Percentiles rank a stretch among this genome's conserved stretches.
Conservation (phyloP, 2,888 invertebrate genomes). For the Linnaemya tessellans region DNA sequence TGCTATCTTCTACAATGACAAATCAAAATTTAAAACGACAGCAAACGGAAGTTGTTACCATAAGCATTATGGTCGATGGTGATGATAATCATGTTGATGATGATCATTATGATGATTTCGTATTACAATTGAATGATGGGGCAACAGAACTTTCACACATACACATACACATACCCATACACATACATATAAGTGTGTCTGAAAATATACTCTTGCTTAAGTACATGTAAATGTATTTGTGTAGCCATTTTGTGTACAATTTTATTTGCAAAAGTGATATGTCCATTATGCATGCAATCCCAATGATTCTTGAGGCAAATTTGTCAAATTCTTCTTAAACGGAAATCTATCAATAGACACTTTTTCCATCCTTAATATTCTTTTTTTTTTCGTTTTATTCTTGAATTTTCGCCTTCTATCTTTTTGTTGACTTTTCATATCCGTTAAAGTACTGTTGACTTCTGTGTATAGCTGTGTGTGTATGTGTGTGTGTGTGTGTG, state of each 20-base stretch:
- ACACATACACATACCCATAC: no score
- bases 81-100: slow-evolving; percentile 18
- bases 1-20: slow-evolving; percentile 70
- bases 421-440: slow-evolving; percentile 58
- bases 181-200: no score
- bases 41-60: slow-evolving; percentile 72
- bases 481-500: background rate
- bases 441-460: slow-evolving; percentile 22
- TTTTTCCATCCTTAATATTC: slow-evolving; percentile 54
- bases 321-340: slow-evolving; percentile 67
- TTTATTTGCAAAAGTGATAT: slow-evolving; percentile 69
- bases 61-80: slow-evolving; percentile 61
- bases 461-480: background rate
- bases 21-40: slow-evolving; percentile 70
- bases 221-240: slow-evolving; percentile 1
- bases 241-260: slow-evolving; percentile 38
- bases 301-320: slow-evolving; percentile 68
- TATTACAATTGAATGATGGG: slow-evolving; percentile 55
- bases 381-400: slow-evolving; percentile 11
- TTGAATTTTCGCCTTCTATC: slow-evolving; percentile 30
- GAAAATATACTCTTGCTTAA: background rate
- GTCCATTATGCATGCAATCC: slow-evolving; percentile 71
- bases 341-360: slow-evolving; percentile 69
- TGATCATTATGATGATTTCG: slow-evolving; percentile 41
- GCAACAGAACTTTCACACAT: slow-evolving; percentile 63